These are phyloP conservation scores for Momotus momota DNA, from an alignment of 2,797 vertebrate species.

Conservation along the genomic window DNA sequence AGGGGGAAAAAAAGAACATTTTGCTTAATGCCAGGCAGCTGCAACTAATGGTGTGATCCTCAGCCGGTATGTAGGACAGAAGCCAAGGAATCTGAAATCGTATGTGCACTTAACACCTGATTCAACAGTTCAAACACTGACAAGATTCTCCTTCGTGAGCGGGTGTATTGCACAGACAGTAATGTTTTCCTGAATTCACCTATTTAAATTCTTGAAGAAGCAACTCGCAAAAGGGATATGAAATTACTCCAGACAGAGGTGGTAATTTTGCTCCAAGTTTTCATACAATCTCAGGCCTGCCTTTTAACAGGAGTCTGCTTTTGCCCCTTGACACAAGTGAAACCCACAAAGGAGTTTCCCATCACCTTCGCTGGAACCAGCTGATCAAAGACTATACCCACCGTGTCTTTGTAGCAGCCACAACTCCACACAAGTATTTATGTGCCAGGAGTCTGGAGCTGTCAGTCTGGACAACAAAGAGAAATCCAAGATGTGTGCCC, in stretches of 20 bases:
- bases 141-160: background rate
- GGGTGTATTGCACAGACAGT: background rate
- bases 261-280: background rate
- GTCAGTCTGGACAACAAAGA: background rate
- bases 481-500: background rate
- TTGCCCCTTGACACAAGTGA: background rate
- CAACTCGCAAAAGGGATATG: background rate
- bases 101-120: background rate
- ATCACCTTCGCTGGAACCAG: background rate
- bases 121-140: background rate
- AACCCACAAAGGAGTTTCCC: background rate
- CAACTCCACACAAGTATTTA: background rate
- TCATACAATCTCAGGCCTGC: background rate
- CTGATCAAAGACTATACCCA: background rate
- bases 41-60: background rate
- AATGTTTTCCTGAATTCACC: background rate
- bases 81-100: background rate
- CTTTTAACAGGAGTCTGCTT: background rate
- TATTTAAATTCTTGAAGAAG: background rate
- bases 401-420: background rate
- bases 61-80: background rate
- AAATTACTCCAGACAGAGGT: background rate
- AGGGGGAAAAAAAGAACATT: background rate
- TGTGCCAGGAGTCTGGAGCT: background rate
- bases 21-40: background rate